A percentile compares a stretch with the other conserved stretches of the same genome.
phyloP scores from a whole-genome alignment of 2,113 vertebrate species.

The Rattus norvegicus region GRCr8 NC_086023.1:19710001-19710500 shows the following conservation, averaged over 20 bases:
- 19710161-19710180: not conserved
- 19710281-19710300: not conserved
- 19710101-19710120: too few species aligned
- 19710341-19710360: not conserved
- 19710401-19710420: not conserved
- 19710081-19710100: not conserved
- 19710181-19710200: not conserved
- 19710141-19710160: not conserved
- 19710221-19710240: not conserved
- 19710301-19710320: not conserved
- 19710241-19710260: not conserved
- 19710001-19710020: not conserved
- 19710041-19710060: not conserved
- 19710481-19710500: not conserved
- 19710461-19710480: not conserved
- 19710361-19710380: not conserved
- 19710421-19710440: not conserved
- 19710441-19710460: not conserved
- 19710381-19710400: not conserved
- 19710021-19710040: not conserved
- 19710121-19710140: too few species aligned
- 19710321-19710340: not conserved
- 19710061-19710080: not conserved
- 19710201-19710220: not conserved
- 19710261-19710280: not conserved